phyloP scores from a whole-genome alignment of 2,888 invertebrate genomes.

The Thalpophila matura region DNA sequence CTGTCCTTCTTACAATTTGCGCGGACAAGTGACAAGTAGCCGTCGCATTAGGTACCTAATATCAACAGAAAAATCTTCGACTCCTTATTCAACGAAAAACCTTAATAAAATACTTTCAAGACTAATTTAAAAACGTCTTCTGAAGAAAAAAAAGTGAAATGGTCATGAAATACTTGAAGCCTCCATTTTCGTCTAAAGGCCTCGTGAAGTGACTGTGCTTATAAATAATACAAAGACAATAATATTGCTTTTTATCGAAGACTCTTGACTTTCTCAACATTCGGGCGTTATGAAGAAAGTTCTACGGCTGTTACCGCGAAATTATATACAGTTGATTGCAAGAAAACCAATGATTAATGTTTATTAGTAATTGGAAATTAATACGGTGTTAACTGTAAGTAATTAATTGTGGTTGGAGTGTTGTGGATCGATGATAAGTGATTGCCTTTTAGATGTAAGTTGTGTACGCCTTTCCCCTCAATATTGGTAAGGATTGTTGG shows the following conservation, averaged over 20 bases:
- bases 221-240: constrained; percentile 31
- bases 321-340: constrained; percentile 32
- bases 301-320: constrained; percentile 18
- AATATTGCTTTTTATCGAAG: constrained; percentile 24
- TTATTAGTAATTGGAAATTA: constrained; percentile 35
- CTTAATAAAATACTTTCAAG: constrained; percentile 17
- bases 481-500: background rate
- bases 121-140: constrained; percentile 36
- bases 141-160: constrained; percentile 18
- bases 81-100: constrained; percentile 4
- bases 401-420: constrained; percentile 37
- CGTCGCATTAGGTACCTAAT: constrained; percentile 3
- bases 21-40: background rate
- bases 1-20: constrained; percentile 9
- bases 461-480: background rate
- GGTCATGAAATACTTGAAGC: constrained; percentile 11
- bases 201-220: constrained; percentile 4
- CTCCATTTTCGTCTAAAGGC: constrained; percentile 14
- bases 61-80: constrained; percentile 14
- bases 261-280: constrained; percentile 20
- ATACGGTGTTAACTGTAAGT: constrained; percentile 40
- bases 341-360: constrained; percentile 53
- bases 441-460: constrained; percentile 13
- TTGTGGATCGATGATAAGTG: constrained; percentile 14
- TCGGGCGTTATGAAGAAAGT: constrained; percentile 46